Evolutionary conservation across 1,140 invertebrate genomes (phyloP), one percentile per base, ranked within the genome.

Genomic region (Wasmannia auropunctata): DNA sequence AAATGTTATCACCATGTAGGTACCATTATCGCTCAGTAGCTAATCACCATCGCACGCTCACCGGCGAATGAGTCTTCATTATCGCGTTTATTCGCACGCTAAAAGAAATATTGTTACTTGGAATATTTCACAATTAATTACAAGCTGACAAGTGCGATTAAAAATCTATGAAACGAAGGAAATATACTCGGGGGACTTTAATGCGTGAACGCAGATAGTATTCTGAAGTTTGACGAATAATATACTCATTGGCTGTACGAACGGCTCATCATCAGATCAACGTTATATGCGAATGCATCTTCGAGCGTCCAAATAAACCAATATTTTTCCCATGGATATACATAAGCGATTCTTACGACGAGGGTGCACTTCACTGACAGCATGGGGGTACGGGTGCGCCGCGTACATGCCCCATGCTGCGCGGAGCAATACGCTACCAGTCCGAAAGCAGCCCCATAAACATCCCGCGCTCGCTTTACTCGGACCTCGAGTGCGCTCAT

Each of bases 301-400:
- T 91, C 74, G 70, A 89, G 83, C 77, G 84, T 72, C 89, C 88
- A 92, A 94, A 94, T 94, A 94, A 93, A 94, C 93, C 88, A 92
- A 93, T 93, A 93, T 94, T 94, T 94, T 94, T 94, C 94, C 93
- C 94, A 94, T 94, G 93, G 93, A 93, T 93, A 93, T 91, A 91
- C 90, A 91, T 92, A 92, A 91, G 91, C 92, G 87, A 89, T 91
- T 93, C 67, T 88, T 92, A 91, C 76, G 83, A 90, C 75, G 72
- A 88, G 85, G 87, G 87, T 84, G 89, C 89, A 90, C 88, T 91
- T 90, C 87, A 90, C 90, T 90, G 89, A 91, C 87, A 91, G 90
- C 91, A 92, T 92, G 90, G 91, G 90, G 92, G 93, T 93, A 93
- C 93, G 92, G 92, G 92, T 93, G 87, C 88, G 88, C 86, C 90